Evolutionary conservation across 2,797 vertebrate genomes (phyloP), one percentile per base, ranked within the genome.

Genomic region (Delichon dasypus): DNA sequence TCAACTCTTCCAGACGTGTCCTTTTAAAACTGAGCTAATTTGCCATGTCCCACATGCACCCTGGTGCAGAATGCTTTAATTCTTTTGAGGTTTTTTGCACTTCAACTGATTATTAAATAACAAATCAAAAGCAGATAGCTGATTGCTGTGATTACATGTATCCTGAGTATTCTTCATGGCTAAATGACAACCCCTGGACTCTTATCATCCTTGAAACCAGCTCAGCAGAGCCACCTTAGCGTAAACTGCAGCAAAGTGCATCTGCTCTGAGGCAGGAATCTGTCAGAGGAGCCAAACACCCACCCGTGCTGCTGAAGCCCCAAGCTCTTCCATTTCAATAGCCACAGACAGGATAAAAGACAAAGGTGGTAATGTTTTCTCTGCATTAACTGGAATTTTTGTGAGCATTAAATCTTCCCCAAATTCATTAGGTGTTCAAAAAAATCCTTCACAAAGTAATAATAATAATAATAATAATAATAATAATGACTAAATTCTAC

Each of bases 1-100:
- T 94, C 83, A 85, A 11, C 57, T 66, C 50, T 90, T 94, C 25
- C 57, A 90, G 83, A 79, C 0, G 0, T 71, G 25, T 93, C 40
- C 80, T 94, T 96, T 88, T 38, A 74, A 94, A 93, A 89, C 7
- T 36, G 44, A 91, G 53, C 27, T 93, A 61, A 94, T 91, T 91
- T 91, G 22, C 88, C 29, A 19, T 57, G 79, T 88, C 89, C 60
- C 70, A 70, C 23, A 38, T 16, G 40, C 36, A 81, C 26, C 23
- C 65, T 29, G 47, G 29, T 65, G 57, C 53, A 91, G 68, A 90
- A 66, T 38, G 53, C 58, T 85, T 74, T 44, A 19, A 23, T 60
- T 67, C 22, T 53, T 85, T 85, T 40, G 26, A 8, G 23, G 1
- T 66, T 84, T 61, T 84, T 73, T 38, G 9, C 36, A 65, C 47